Evolutionary conservation across 1,140 invertebrate genomes (phyloP), one percentile per base, ranked within the genome.

Genomic region (Saccostrea cuccullata): DNA sequence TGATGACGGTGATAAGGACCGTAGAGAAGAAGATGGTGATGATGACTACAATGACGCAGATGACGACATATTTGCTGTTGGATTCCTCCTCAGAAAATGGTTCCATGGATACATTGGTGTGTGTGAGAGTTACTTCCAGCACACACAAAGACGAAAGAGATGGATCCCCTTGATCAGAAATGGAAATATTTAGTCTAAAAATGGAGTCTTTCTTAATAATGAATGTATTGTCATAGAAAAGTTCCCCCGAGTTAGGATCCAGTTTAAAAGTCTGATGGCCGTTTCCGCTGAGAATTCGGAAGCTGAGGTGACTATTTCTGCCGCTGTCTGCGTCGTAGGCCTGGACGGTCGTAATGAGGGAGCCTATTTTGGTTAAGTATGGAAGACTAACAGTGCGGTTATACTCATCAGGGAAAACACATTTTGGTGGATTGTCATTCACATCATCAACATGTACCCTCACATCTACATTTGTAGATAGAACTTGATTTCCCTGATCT

Each of bases 271-370:
- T 93, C 88, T 97, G 96, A 2, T 96, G 95, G 67, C 97, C 96
- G 94, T 98, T 98, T 23, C 98, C 98, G 55, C 96, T 97, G 0
- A 97, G 97, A 90, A 99, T 98, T 86, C 96, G 96, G 94, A 98
- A 99, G 5, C 96, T 94, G 4, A 99, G 95, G 95, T 98, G 97
- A 8, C 97, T 98, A 94, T 99, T 99, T 0, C 97, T 97, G 0
- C 98, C 94, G 88, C 96, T 95, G 93, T 99, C 98, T 60, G 96
- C 95, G 94, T 99, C 98, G 4, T 96, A 96, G 2, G 98, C 98
- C 84, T 96, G 89, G 13, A 94, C 88, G 47, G 88, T 87, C 12
- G 91, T 91, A 30, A 94, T 88, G 55, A 88, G 86, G 1, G 86
- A 90, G 20, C 91, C 90, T 5, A 90, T 84, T n/a, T 87, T 87